Evolutionary conservation across 2,797 vertebrate genomes (phyloP), one percentile per base, ranked within the genome.

Genomic region (Synaphobranchus kaupii): DNA sequence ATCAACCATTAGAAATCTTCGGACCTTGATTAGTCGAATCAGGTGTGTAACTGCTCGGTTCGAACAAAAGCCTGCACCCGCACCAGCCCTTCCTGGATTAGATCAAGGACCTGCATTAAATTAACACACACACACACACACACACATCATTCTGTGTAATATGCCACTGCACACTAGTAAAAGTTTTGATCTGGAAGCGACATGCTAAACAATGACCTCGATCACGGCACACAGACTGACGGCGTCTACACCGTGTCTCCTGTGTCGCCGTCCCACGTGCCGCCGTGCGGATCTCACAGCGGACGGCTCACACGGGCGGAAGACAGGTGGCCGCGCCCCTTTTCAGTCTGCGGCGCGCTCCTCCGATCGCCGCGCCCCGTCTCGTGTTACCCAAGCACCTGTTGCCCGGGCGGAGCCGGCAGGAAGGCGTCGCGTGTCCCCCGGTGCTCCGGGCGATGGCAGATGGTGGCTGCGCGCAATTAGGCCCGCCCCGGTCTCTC

Each of bases 321-420:
- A 82, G 80, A 56, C 44, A 83, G 71, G 83, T 28, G n/a, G 44
- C 76, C 28, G 8, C 60, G 22, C 60, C 48, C 76, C 56, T 22
- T 48, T 52, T 71, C 15, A 54, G 5, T 28, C 84, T 25, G 22
- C 81, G 50, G 89, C 90, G 31, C 90, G 80, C 58, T 86, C 86
- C 88, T 90, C 71, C 85, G 84, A 92, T 88, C 92, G 90, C 90
- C 90, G 87, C 88, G 90, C 25, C 25, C 90, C 85, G 89, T 92
- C 90, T 92, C 88, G 88, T 89, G 89, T 94, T 93, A 93, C 92
- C 91, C 85, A 90, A 90, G 91, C 93, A 94, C 94, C 94, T 95
- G 90, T 89, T 91, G n/a, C 90, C 86, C 83, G 39, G 87, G 52
- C 60, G 60, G 12, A 88, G 86, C 91, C 84, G 89, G 86, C 86